Evolutionary conservation across 2,113 vertebrate species (phyloP), one percentile per base, ranked within the genome.

Genomic region (Chionodraco myersi): DNA sequence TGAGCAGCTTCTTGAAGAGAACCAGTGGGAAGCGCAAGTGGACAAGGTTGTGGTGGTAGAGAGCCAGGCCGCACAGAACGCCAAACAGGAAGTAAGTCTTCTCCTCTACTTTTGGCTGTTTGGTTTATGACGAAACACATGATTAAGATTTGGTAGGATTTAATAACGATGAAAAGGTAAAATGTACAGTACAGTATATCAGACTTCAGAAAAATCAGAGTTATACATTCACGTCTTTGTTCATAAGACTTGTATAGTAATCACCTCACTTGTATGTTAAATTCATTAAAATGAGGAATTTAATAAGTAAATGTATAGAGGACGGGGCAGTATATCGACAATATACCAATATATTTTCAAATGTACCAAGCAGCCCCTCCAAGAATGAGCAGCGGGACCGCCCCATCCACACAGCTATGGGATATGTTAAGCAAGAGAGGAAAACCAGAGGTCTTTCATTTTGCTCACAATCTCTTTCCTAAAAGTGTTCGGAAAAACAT

Each of bases 11-110:
- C 86, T 95, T 96, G 85, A 93, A 96, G 61, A 94, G 79, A 48
- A 82, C 93, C 49, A 91, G 61, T 1, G 95, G 94, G 63, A 95
- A 93, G 1, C 83, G 92, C 70, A 96, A 59, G 65, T 93, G 53
- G 67, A 94, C 54, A 3, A 91, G 90, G 74, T 88, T 84, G 54
- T 78, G 16, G 75, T 94, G 95, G 83, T 89, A 92, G 44, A 95
- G 65, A 52, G 92, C 92, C 66, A 96, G 76, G 13, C 95, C 95
- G 36, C 91, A 95, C 56, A 96, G 78, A 44, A 95, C 5, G 4
- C 96, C 96, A 77, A 96, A 94, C 72, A 95, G 82, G 84, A 92
- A 96, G 80, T 96, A 96, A 2, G 34, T 85, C 57, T 93, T 94
- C 62, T 84, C 71, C 26, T 83, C 76, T 10, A 74, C 18, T 51